Base-by-base conservation (phyloP, 2,113 vertebrate species). In the Neolamprologus devosi region DNA sequence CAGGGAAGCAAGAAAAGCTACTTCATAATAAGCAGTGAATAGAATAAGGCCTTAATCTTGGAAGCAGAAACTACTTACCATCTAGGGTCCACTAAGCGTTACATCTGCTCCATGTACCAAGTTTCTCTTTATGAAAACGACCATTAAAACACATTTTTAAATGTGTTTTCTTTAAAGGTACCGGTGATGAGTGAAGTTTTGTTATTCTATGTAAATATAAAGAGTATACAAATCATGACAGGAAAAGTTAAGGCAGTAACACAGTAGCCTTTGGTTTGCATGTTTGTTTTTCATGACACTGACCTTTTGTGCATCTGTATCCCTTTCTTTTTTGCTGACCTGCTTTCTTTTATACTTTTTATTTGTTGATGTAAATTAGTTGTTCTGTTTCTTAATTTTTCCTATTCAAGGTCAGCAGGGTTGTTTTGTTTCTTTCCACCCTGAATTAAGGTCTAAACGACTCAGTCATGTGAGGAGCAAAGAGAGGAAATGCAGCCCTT, bases 81-180 rank as follows among this genome's bases (percentile, higher is more conserved):
- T 83, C 10, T 5, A 54, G 60, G 92, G 83, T 90, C 90, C 60
- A 90, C 45, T 79, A 51, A 47, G 57, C 14, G 28, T 89, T 91
- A 23, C 40, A 75, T 49, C 40, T 47, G 42, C 68, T 90, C 37
- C 45, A 42, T 58, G 16, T 47, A 78, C 81, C 58, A 80, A 14
- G 28, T 83, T 49, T 81, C 30, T 19, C 16, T 53, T 33, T 16
- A 11, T 80, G 13, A 47, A 83, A 78, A 83, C 84, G 9, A 88
- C 83, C 33, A 75, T 68, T 35, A 40, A 68, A 23, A 70, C 12
- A 11, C 26, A 78, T 11, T 80, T 60, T 45, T 51, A 9, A 78
- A 33, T 28, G 5, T 58, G 5, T 58, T 65, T 65, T 5, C 80
- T 85, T 85, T 33, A 33, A 26, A 4, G 9, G 57, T 33, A 30